phyloP scores from a whole-genome alignment of 2,888 invertebrate genomes.

The Nomada goodeniana region DNA sequence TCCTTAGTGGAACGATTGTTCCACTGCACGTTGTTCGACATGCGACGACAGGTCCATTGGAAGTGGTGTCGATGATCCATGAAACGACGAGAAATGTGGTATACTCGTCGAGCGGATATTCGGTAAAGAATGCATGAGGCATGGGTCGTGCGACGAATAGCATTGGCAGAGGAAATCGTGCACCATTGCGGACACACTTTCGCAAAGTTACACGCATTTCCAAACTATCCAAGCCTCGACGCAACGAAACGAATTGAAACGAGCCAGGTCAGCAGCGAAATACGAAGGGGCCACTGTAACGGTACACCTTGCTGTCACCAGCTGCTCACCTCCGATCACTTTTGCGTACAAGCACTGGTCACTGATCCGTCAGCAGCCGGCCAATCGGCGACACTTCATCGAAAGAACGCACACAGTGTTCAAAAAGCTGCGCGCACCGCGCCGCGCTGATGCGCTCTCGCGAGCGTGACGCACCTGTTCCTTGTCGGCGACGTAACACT shows the following conservation, averaged over 20 bases:
- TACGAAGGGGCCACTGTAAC: neutral
- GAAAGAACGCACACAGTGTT: constrained; percentile 3
- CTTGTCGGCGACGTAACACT: constrained; percentile 51
- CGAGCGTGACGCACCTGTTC: constrained; percentile 53
- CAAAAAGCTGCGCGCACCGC: constrained; percentile 40
- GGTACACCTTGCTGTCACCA: constrained; percentile 12
- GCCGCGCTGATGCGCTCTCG: constrained; percentile 31
- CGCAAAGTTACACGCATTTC: neutral
- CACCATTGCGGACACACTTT: neutral
- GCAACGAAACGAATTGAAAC: neutral
- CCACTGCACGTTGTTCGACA: too few species aligned
- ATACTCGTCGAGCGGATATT: too few species aligned
- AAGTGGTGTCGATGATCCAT: too few species aligned
- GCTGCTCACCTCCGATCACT: constrained; percentile 49
- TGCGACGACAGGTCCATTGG: too few species aligned
- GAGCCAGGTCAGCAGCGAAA: neutral
- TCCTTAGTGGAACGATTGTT: too few species aligned
- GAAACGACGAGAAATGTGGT: too few species aligned
- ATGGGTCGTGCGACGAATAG: neutral
- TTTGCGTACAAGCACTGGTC: constrained; percentile 20
- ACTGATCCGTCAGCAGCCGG: constrained; percentile 24
- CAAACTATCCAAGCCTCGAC: neutral
- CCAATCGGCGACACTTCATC: constrained; percentile 11
- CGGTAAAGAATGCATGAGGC: too few species aligned
- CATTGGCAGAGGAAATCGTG: neutral